Base-by-base conservation (phyloP, 1,140 invertebrate genomes). In the Phocides pigmalion region DNA sequence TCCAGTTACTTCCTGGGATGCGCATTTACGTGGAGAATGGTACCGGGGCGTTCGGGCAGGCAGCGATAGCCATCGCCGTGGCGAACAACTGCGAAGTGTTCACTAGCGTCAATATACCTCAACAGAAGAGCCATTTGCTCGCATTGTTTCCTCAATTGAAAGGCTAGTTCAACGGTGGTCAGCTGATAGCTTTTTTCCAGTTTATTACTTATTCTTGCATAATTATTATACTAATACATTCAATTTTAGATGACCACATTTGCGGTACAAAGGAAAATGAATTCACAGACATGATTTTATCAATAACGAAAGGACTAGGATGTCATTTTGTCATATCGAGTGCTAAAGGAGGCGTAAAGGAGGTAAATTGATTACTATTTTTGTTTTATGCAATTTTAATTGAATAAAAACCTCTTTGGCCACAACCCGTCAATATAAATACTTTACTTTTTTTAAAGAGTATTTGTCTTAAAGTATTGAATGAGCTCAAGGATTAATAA, bases 31-130 rank as follows among this genome's bases (percentile, higher is more conserved):
- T 46, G 3, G 42, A 46, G 11, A 93, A 94, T 46, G 95, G 94
- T 12, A 93, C 93, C 72, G 94, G 95, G 37, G 94, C 94, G 53
- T 93, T 96, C 22, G 95, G 95, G 2, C 93, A 95, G 79, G 95
- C 95, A 15, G 94, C 94, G 20, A 95, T 96, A 66, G 82, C 91
- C 37, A 92, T 96, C 12, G 94, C 95, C 1, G 81, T 93, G 11
- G 49, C 59, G 16, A 41, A 79, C 19, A 81, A 81, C 3, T 92
- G 90, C 25, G 68, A 62, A 25, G 79, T 93, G 4, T 93, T 81
- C 64, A 84, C 89, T 3, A 93, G 92, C 0, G 92, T 93, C 11
- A 76, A n/a, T n/a, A 46, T 17, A 4, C 1, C 17, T n/a, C 19
- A 3, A 0, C 9, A 46, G 42, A 46, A 46, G 16, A 2, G 17